These are phyloP conservation scores for Tachyglossus aculeatus DNA, from an alignment of 2,797 vertebrate genomes.

Conservation along the genomic window DNA sequence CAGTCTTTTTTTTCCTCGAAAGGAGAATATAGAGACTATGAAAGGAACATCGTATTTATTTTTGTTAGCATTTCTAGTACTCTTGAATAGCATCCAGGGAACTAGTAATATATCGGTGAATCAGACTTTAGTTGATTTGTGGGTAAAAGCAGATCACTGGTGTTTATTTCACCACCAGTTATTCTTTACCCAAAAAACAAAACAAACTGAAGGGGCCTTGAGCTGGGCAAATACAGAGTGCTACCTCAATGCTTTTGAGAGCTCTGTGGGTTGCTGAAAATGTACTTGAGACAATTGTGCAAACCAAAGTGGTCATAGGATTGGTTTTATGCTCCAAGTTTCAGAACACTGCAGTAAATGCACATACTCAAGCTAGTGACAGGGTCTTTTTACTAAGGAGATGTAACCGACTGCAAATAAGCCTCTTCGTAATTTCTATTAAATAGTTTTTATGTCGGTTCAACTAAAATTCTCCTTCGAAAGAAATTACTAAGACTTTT, in stretches of 20 bases:
- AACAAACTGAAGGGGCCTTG: background rate
- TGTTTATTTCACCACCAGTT: too few species aligned
- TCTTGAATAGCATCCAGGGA: too few species aligned
- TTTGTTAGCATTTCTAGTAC: too few species aligned
- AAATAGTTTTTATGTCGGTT: too few species aligned
- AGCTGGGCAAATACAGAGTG: background rate
- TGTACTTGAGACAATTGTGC: slow-evolving; percentile 5
- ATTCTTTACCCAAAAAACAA: too few species aligned
- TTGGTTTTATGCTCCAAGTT: background rate
- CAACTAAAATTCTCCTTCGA: background rate
- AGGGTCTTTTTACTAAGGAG: background rate
- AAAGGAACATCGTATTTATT: too few species aligned
- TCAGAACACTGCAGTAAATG: background rate
- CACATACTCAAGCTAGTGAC: background rate
- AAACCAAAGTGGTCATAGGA: slow-evolving; percentile 4
- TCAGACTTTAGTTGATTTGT: too few species aligned
- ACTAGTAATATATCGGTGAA: too few species aligned
- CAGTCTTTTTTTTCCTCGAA: too few species aligned
- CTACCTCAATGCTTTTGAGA: background rate
- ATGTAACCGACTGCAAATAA: background rate
- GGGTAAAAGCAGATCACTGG: too few species aligned
- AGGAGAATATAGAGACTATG: too few species aligned
- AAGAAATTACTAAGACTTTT: background rate
- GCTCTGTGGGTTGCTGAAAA: background rate
- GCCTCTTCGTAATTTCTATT: background rate